Evolutionary conservation across 2,888 invertebrate genomes (phyloP).

Genomic region (Agonopterix alstromeriana): DNA sequence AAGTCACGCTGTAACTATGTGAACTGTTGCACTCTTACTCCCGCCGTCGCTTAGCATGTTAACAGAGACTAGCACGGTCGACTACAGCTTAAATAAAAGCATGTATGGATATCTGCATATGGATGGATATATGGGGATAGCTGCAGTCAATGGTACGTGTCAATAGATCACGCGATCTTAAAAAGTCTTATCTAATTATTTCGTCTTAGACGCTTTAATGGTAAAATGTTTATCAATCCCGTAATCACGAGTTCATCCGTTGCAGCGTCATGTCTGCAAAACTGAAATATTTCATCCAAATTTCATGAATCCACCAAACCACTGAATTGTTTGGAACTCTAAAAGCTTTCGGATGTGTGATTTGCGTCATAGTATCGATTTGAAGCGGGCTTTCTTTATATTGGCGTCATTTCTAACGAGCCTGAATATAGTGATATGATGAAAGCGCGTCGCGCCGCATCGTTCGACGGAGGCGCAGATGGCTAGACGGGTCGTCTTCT

Average conservation of each 20-base stretch:
- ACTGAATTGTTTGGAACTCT: neutral
- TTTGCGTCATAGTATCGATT: neutral
- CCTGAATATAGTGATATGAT: neutral
- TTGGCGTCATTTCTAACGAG: neutral
- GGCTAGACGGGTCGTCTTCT: slow-evolving; percentile 45
- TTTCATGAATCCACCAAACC: too few species aligned
- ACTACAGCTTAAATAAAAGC: too few species aligned
- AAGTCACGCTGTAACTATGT: slow-evolving; percentile 9
- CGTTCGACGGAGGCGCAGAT: slow-evolving; percentile 35
- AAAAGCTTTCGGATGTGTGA: neutral
- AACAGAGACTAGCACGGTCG: neutral
- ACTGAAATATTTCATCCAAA: neutral
- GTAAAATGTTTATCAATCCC: too few species aligned
- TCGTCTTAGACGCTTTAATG: too few species aligned
- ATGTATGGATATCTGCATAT: too few species aligned
- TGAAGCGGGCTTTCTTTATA: neutral
- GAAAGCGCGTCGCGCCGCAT: slow-evolving; percentile 12
- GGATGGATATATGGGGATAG: too few species aligned
- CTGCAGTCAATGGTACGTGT: too few species aligned
- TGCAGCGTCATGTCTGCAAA: neutral
- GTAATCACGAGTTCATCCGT: too few species aligned
- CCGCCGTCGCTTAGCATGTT: neutral
- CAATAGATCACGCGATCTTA: too few species aligned
- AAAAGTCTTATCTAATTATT: too few species aligned
- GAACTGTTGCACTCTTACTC: too few species aligned